Conservation (phyloP, 1,140 invertebrate species). For the Bombyx mori region ASM3026992v2 NC_085131.1:6887501-6888000, state of each 20-base stretch:
- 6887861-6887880: slow-evolving; percentile 69
- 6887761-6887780: slow-evolving; percentile 64
- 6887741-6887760: slow-evolving; percentile 38
- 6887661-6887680: no score
- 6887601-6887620: no score
- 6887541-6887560: background rate
- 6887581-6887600: no score
- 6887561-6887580: no score
- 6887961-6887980: slow-evolving; percentile 12
- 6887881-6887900: slow-evolving; percentile 70
- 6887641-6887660: no score
- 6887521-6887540: no score
- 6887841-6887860: slow-evolving; percentile 70
- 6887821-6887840: slow-evolving; percentile 68
- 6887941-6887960: slow-evolving; percentile 43
- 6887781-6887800: slow-evolving; percentile 66
- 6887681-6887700: no score
- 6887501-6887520: no score
- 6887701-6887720: slow-evolving; percentile 8
- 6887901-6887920: slow-evolving; percentile 58
- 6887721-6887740: slow-evolving; percentile 25
- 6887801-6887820: slow-evolving; percentile 62
- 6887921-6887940: slow-evolving; percentile 56
- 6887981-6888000: background rate
- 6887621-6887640: no score